Percentiles rank a stretch among this genome's conserved stretches.
Conservation (phyloP, 2,797 vertebrate species). For the Sparidentex hasta region DNA sequence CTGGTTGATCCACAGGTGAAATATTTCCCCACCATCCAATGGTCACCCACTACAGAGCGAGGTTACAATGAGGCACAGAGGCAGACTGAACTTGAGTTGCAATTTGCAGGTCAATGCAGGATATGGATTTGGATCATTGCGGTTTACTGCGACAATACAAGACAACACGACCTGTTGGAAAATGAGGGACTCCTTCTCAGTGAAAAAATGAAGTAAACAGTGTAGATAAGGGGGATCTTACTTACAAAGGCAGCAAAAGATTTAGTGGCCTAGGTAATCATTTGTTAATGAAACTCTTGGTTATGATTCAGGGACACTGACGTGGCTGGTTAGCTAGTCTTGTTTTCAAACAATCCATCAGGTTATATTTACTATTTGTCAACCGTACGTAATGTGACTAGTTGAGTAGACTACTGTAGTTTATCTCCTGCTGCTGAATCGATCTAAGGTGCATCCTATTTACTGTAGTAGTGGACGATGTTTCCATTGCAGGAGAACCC, state of each 20-base stretch:
- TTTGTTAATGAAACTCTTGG: too few relatives aligned
- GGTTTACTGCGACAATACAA: constrained; percentile 22
- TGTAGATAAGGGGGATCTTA: neutral
- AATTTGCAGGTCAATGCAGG: constrained; percentile 23
- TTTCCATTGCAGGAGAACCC: too few relatives aligned
- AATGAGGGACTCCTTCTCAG: constrained; percentile 15
- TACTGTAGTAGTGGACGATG: too few relatives aligned
- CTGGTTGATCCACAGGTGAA: constrained; percentile 52
- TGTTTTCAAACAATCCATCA: too few relatives aligned
- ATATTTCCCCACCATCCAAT: constrained; percentile 27
- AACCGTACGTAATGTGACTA: too few relatives aligned
- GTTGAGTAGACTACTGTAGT: too few relatives aligned
- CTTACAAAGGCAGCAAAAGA: neutral
- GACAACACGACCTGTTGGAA: neutral
- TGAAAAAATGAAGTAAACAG: constrained; percentile 19
- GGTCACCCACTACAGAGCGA: constrained; percentile 19
- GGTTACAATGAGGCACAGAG: constrained; percentile 25
- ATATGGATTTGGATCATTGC: constrained; percentile 21
- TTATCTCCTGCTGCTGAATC: too few relatives aligned
- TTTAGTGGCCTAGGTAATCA: too few relatives aligned
- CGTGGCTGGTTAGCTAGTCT: too few relatives aligned
- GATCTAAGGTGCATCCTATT: too few relatives aligned
- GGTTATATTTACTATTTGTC: too few relatives aligned
- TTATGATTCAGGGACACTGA: too few relatives aligned
- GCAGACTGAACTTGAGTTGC: constrained; percentile 12